Conservation (phyloP, 2,888 invertebrate genomes). For the Hetaerina titia region DNA sequence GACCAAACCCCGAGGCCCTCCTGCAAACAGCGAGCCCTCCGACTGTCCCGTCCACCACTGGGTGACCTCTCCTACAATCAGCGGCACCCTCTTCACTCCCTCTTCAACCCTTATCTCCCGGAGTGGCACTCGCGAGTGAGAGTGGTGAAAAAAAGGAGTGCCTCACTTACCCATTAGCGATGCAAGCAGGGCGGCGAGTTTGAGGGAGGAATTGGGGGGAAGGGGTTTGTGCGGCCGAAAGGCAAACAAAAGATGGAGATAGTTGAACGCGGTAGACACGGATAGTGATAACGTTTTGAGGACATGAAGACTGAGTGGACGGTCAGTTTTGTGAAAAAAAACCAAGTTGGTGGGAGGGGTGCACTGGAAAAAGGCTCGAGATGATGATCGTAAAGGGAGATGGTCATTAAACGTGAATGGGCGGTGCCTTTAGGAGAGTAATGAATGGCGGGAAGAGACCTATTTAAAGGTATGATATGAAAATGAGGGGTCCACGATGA, state of each 20-base stretch:
- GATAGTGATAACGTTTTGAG: background rate
- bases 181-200: slow-evolving; percentile 30
- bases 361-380: background rate
- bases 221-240: background rate
- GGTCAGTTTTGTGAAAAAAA: background rate
- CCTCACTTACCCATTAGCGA: slow-evolving; percentile 51
- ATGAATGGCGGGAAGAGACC: background rate
- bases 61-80: slow-evolving; percentile 41
- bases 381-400: background rate
- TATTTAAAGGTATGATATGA: slow-evolving; percentile 35
- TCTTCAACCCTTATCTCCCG: slow-evolving; percentile 36
- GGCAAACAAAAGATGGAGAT: slow-evolving; percentile 24
- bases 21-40: background rate
- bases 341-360: background rate
- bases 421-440: background rate
- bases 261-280: background rate
- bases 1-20: background rate
- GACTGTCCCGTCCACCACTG: slow-evolving; percentile 25
- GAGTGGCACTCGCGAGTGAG: slow-evolving; percentile 33
- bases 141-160: background rate
- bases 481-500: background rate
- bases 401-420: background rate
- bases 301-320: background rate
- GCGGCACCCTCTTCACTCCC: background rate
- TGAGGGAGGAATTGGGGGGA: background rate